Conservation (phyloP, 2,113 vertebrate species). For the Cyanocitta stelleri region DNA sequence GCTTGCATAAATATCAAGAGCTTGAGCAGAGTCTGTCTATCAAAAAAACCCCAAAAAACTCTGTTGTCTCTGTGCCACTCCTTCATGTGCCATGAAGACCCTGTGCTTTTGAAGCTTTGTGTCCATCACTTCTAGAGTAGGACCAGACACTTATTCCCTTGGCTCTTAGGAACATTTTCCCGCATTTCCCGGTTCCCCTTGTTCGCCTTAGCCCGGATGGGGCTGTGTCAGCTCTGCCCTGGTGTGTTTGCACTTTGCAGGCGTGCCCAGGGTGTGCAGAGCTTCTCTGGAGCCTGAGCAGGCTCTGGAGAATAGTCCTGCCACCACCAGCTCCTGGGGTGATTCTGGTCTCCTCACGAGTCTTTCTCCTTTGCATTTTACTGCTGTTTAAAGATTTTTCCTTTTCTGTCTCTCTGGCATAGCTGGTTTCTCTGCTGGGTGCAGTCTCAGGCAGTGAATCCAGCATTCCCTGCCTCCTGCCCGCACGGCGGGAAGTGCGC, state of each 20-base stretch:
- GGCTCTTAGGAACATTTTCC: neutral
- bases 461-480: neutral
- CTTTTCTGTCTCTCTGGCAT: neutral
- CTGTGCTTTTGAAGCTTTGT: neutral
- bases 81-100: neutral
- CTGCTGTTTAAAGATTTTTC: neutral
- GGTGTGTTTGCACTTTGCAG: neutral
- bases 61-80: neutral
- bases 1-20: neutral
- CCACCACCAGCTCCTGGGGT: neutral
- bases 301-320: neutral
- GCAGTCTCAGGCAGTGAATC: neutral
- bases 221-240: neutral
- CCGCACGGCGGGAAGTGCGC: accelerated
- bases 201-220: neutral
- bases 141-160: neutral
- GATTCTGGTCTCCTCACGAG: neutral
- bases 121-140: neutral
- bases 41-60: neutral
- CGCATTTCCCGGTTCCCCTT: neutral
- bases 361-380: neutral
- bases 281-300: neutral
- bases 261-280: neutral
- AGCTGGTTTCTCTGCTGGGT: neutral
- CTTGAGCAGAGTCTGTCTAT: neutral